phyloP scores from a whole-genome alignment of 1,140 invertebrate species.

The Physella acuta region DNA sequence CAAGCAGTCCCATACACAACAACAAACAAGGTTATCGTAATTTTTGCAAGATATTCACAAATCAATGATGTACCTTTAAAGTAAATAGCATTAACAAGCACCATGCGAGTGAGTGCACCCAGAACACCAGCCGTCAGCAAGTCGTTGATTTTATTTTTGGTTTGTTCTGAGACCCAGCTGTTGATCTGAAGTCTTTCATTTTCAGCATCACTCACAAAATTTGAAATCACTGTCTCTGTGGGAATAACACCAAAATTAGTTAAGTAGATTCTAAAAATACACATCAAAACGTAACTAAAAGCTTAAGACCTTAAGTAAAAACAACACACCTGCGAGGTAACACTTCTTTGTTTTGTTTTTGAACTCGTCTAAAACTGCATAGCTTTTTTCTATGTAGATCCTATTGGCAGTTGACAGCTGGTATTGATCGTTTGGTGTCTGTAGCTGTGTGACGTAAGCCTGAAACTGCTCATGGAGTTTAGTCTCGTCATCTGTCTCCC shows the following conservation, averaged over 20 bases:
- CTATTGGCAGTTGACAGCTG: no score
- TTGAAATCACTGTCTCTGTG: conserved; percentile 6
- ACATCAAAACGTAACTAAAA: not conserved
- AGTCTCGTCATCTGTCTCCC: no score
- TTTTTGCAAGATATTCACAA: no score
- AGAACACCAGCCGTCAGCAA: conserved; percentile 63
- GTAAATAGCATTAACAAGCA: conserved; percentile 78
- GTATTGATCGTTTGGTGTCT: no score
- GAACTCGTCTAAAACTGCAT: not conserved
- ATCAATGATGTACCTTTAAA: no score
- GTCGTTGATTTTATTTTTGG: conserved; percentile 67
- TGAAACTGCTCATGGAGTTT: no score
- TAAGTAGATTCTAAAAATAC: not conserved
- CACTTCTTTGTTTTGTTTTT: not conserved
- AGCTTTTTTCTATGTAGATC: no score
- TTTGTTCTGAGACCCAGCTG: conserved; percentile 69
- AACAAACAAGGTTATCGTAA: no score
- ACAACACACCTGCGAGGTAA: conserved; percentile 12
- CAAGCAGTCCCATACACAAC: no score
- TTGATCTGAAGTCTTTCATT: conserved; percentile 62
- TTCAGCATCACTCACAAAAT: conserved; percentile 10
- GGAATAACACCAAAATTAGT: not conserved
- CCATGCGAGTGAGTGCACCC: conserved; percentile 64
- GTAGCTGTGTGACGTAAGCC: no score
- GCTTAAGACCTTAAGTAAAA: not conserved